phyloP scores from a whole-genome alignment of 1,140 invertebrate genomes.

The Pogonomyrmex californicus region DNA sequence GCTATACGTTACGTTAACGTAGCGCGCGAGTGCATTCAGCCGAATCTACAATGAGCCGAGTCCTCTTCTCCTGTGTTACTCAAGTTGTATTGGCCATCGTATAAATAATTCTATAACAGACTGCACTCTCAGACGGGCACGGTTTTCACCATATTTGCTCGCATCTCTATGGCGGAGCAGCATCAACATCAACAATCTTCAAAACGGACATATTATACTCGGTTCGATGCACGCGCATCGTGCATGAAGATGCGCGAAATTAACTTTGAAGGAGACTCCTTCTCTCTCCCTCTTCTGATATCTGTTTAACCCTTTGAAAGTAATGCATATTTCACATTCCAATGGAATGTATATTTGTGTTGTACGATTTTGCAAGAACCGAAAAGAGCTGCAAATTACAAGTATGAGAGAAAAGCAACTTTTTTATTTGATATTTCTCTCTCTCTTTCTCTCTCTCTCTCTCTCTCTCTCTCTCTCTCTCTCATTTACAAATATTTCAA shows the following conservation, averaged over 20 bases:
- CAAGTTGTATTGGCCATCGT: not conserved
- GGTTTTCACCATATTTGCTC: not conserved
- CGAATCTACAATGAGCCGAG: constrained; percentile 20
- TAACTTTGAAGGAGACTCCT: not conserved
- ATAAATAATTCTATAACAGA: constrained; percentile 39
- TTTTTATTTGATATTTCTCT: too few species aligned
- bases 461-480: not conserved
- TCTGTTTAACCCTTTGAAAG: not conserved
- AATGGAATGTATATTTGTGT: not conserved
- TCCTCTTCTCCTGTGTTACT: not conserved
- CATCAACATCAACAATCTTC: constrained; percentile 37
- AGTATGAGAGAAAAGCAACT: not conserved
- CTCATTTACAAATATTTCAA: not conserved
- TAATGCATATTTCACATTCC: not conserved
- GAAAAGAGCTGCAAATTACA: not conserved
- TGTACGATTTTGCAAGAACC: not conserved
- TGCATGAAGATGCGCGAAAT: not conserved
- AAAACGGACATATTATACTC: not conserved
- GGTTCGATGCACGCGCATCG: not conserved
- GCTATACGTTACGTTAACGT: constrained; percentile 3
- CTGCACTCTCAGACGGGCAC: not conserved
- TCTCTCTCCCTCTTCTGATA: not conserved
- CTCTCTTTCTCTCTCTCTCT: too few species aligned
- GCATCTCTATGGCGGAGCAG: not conserved
- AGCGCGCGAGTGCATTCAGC: constrained; percentile 7